Conservation (phyloP, 2,888 invertebrate species). For the Spodoptera picta region DNA sequence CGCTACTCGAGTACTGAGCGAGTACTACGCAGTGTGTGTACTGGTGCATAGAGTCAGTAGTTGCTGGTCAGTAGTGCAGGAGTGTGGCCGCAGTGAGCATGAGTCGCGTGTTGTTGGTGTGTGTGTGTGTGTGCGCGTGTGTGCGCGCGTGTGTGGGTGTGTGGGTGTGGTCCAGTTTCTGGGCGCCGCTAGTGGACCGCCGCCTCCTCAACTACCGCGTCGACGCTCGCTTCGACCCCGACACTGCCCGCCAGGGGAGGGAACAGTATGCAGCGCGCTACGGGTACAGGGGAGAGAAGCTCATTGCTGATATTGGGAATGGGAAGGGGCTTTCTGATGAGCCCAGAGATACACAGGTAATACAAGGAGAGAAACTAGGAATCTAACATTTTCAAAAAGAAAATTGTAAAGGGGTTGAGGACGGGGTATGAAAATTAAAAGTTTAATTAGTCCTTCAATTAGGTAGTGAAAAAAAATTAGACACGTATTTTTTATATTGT, state of each 20-base stretch:
- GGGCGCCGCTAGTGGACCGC: slow-evolving; percentile 78
- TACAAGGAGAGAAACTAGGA: not conserved
- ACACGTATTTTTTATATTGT: too few relatives aligned
- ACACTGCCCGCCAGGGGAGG: slow-evolving; percentile 64
- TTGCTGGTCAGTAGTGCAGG: not conserved
- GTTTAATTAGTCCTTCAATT: too few relatives aligned
- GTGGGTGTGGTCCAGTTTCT: slow-evolving; percentile 78
- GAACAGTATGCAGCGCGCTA: slow-evolving; percentile 64
- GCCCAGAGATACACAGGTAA: slow-evolving; percentile 60
- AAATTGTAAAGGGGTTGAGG: too few relatives aligned
- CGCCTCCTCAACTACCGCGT: slow-evolving; percentile 76
- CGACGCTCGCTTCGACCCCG: slow-evolving; percentile 71
- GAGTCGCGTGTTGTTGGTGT: too few relatives aligned
- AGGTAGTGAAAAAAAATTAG: too few relatives aligned
- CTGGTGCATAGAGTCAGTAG: not conserved
- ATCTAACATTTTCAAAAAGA: too few relatives aligned
- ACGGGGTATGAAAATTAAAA: too few relatives aligned
- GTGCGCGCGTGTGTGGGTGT: slow-evolving; percentile 57
- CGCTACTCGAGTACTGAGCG: slow-evolving; percentile 9
- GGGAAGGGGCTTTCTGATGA: slow-evolving; percentile 63
- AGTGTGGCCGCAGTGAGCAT: too few relatives aligned
- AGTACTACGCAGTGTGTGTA: not conserved
- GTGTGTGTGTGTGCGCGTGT: not conserved
- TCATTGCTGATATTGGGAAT: slow-evolving; percentile 77
- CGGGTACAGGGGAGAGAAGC: slow-evolving; percentile 73